Base-by-base conservation (phyloP, 2,888 invertebrate genomes). In the Stegophylla sp. region DNA sequence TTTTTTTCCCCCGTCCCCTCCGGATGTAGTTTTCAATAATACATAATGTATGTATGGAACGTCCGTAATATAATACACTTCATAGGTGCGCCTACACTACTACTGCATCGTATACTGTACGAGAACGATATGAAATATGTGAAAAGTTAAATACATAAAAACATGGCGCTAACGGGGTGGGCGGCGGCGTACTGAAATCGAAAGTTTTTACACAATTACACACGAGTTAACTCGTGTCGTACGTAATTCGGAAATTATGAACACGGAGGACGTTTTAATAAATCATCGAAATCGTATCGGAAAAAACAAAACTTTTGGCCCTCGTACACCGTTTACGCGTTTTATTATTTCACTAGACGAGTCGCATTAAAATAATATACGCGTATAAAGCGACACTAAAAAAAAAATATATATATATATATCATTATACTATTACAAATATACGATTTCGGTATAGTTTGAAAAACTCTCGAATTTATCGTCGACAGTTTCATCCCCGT, bases 71-170 rank as follows among this genome's bases (percentile, higher is more conserved):
- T 67, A 67, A 67, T 48, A n/a, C 20, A 28, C 66, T 23, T 67
- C 45, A 23, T 12, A 12, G 64, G 3, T 7, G 7, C 28, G 17
- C 34, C 13, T 59, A 9, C 12, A n/a, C 3, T n/a, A n/a, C n/a
- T 66, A 56, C 56, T 20, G 20, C 20, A 20, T 2, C 4, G 13
- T 41, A 45, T 23, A 43, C 56, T 26, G 7, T 13, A 20, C 10
- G 10, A 0, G 34, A 4, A 34, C 28, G 61, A 45, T 61, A 61
- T n/a, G n/a, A 74, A 73, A 74, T 63, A 74, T 63, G 74, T 63
- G 51, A 75, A 75, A 75, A 75, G 75, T 75, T 64, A 64, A 66
- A 75, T 53, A 26, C 51, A 53, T 66, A 64, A 75, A 75, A n/a
- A n/a, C n/a, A n/a, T 26, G 26, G 66, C 51, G n/a, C 64, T 53